Conservation (phyloP, 2,113 vertebrate genomes). For the Jaculus jaculus region DNA sequence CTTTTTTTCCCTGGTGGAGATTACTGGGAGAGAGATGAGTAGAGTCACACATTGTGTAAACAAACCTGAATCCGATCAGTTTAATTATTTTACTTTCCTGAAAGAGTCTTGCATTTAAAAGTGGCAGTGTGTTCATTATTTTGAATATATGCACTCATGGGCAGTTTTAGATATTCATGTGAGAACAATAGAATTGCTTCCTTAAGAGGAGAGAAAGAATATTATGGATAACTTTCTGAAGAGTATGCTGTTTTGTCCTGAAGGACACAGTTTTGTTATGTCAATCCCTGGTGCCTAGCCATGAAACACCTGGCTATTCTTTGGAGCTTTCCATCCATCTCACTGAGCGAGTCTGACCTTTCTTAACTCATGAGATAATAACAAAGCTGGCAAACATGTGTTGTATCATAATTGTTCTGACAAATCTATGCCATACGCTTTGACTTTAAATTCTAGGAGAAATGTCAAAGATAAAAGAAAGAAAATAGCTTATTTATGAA, state of each 20-base stretch:
- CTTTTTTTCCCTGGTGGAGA: slow-evolving; percentile 38
- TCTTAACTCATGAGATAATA: slow-evolving; percentile 36
- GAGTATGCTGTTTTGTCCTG: not conserved
- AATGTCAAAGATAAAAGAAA: slow-evolving; percentile 49
- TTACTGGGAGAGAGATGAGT: slow-evolving; percentile 27
- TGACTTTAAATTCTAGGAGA: slow-evolving; percentile 44
- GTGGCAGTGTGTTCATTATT: not conserved
- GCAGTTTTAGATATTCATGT: not conserved
- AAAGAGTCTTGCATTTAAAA: slow-evolving; percentile 26
- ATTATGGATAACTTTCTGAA: not conserved
- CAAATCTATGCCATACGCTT: slow-evolving; percentile 37
- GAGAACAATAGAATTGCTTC: not conserved
- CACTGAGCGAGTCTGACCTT: slow-evolving; percentile 46
- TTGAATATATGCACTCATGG: not conserved
- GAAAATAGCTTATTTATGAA: slow-evolving; percentile 52
- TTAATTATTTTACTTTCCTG: slow-evolving; percentile 45
- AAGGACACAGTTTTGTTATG: not conserved
- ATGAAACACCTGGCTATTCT: slow-evolving; percentile 32
- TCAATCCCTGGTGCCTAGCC: slow-evolving; percentile 11
- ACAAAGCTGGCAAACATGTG: slow-evolving; percentile 42
- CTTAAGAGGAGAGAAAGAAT: fast-evolving
- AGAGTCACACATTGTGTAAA: slow-evolving; percentile 36
- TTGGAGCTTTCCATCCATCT: slow-evolving; percentile 30
- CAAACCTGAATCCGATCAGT: not conserved
- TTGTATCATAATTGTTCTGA: slow-evolving; percentile 51